Evolutionary conservation across 35 echinoderm and acorn worm species (phyloP).

Genomic region (Amphiura filiformis): DNA sequence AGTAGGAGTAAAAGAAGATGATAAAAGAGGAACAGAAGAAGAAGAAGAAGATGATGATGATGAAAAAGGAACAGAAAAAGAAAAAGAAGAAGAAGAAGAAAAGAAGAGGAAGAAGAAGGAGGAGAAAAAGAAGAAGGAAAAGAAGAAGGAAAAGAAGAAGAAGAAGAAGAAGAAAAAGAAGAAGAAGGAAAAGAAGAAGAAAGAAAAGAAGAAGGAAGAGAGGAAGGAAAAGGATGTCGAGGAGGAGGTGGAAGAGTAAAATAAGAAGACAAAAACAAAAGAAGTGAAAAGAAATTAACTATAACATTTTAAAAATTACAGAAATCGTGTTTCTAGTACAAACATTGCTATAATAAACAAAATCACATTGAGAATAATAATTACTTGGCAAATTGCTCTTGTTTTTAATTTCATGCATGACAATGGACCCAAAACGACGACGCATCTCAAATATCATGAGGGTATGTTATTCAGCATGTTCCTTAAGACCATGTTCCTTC

Average conservation of each 20-base stretch:
- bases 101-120: background rate
- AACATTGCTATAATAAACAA: too few relatives aligned
- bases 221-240: background rate
- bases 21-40: background rate
- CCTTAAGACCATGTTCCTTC: too few relatives aligned
- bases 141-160: background rate
- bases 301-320: too few relatives aligned
- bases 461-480: too few relatives aligned
- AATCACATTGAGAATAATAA: too few relatives aligned
- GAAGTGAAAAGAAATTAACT: background rate
- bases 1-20: background rate
- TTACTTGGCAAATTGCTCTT: too few relatives aligned
- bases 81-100: background rate
- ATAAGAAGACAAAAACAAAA: background rate
- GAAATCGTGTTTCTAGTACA: too few relatives aligned
- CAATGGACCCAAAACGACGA: too few relatives aligned
- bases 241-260: background rate
- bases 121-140: too few relatives aligned
- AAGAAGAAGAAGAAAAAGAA: background rate
- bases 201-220: too few relatives aligned
- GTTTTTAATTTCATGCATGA: too few relatives aligned
- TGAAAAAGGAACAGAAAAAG: background rate
- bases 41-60: background rate
- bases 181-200: background rate
- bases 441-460: too few relatives aligned